These are phyloP conservation scores for Seira musarum DNA, from an alignment of 2,888 invertebrate species.

Conservation along the genomic window DNA sequence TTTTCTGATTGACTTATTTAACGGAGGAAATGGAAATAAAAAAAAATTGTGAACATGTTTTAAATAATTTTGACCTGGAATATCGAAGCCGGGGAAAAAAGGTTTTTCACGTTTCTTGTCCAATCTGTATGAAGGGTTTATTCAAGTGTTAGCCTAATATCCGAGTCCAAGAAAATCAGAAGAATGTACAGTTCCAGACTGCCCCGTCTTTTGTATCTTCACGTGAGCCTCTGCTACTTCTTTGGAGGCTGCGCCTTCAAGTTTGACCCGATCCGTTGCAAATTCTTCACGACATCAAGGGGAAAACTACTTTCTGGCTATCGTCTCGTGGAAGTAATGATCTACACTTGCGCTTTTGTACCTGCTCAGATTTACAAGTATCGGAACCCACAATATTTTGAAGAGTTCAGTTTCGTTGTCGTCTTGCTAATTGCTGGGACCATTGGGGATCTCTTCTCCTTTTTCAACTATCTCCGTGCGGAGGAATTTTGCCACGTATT, in stretches of 20 bases:
- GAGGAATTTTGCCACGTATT: neutral
- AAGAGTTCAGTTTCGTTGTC: neutral
- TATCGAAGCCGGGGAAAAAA: too few relatives aligned
- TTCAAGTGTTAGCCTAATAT: too few relatives aligned
- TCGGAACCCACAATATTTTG: neutral
- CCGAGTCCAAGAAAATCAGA: too few relatives aligned
- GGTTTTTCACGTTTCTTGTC: too few relatives aligned
- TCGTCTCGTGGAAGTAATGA: neutral
- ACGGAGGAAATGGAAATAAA: too few relatives aligned
- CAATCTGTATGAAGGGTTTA: too few relatives aligned
- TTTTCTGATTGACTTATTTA: too few relatives aligned
- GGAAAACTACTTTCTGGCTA: neutral
- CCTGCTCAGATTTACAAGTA: neutral
- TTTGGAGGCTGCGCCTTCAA: neutral
- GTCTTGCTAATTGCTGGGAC: neutral
- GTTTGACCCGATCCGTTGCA: neutral
- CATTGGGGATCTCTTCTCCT: neutral
- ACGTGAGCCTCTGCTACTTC: neutral
- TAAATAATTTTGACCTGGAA: too few relatives aligned
- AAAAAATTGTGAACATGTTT: too few relatives aligned
- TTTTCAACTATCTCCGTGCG: neutral
- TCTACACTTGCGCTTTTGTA: neutral
- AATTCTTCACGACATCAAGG: neutral
- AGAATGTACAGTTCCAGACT: conserved; percentile 48
- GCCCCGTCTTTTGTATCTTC: neutral